phyloP scores from a whole-genome alignment of 2,113 vertebrate genomes.

The Varanus salvator region DNA sequence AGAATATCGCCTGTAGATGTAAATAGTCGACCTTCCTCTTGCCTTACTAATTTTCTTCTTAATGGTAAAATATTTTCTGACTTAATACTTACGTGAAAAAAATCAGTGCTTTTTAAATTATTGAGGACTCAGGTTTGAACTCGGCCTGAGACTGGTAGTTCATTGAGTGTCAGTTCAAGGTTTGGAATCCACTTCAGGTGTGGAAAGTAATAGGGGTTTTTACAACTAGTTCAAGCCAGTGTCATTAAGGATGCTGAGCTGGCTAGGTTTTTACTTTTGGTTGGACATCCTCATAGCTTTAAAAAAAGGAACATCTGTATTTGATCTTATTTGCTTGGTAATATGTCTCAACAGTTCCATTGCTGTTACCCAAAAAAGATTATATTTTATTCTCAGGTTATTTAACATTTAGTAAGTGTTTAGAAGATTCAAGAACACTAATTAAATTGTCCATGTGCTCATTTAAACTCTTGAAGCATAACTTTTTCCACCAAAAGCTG shows the following conservation, averaged over 20 bases:
- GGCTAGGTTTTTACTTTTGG: not conserved
- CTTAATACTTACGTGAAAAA: not conserved
- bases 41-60: slow-evolving; percentile 98
- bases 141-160: too few species aligned
- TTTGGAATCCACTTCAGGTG: not conserved
- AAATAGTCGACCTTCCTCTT: slow-evolving; percentile 98
- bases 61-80: slow-evolving; percentile 83
- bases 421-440: not conserved
- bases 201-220: not conserved
- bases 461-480: not conserved
- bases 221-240: not conserved
- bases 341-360: not conserved
- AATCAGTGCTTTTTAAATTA: not conserved
- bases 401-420: not conserved
- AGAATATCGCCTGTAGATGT: slow-evolving; percentile 98
- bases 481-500: not conserved
- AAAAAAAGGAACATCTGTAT: not conserved
- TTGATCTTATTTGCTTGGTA: not conserved
- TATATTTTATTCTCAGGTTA: not conserved
- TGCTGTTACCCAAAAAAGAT: not conserved
- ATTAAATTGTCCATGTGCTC: not conserved
- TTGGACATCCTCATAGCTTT: not conserved
- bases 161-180: too few species aligned
- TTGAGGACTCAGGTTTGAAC: not conserved
- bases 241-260: not conserved